Base-by-base conservation (phyloP, 2,113 vertebrate species). In the Psettodes erumei region DNA sequence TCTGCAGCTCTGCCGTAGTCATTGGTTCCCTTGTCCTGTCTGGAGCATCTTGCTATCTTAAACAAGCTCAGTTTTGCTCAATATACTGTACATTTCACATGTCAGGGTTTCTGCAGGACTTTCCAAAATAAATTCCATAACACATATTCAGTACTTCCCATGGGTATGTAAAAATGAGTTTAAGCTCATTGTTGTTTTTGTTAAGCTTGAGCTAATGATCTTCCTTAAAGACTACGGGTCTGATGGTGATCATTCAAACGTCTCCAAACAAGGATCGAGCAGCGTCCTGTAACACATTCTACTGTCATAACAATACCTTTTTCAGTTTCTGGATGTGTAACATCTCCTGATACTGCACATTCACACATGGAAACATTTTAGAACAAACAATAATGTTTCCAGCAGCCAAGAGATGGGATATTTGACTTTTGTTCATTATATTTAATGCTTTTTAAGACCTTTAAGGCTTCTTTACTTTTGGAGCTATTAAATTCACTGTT, bases 1-100 rank as follows among this genome's bases (percentile, higher is more conserved):
- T 70, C 47, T 75, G 59, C 54, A 62, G 66, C 81, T 71, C 43
- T 56, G 37, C 71, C 77, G 64, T 66, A 64, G 32, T 72, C 40
- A 42, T 59, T 40, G 33, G 60, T 72, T 51, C 50, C n/a, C 53
- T 25, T 51, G 8, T 64, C 35, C 21, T 55, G 58, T 66, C n/a
- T 55, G 38, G 19, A 64, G 51, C 12, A 47, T 74, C 16, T n/a
- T 51, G 9, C 21, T 25, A 7, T 51, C 42, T 30, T 23, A 33
- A 79, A 79, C 30, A n/a, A 61, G 45, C 15, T 60, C 37, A 16
- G 8, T 79, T 72, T 43, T 64, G 16, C 55, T 59, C 35, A 43
- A 23, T 60, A 25, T 37, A 9, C 38, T 60, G 21, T 37, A 9
- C 38, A 68, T 45, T 30, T 10, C 8, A n/a, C 40, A 12, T 30